phyloP scores from a whole-genome alignment of 2,113 vertebrate species.

The Harpagus bidentatus region DNA sequence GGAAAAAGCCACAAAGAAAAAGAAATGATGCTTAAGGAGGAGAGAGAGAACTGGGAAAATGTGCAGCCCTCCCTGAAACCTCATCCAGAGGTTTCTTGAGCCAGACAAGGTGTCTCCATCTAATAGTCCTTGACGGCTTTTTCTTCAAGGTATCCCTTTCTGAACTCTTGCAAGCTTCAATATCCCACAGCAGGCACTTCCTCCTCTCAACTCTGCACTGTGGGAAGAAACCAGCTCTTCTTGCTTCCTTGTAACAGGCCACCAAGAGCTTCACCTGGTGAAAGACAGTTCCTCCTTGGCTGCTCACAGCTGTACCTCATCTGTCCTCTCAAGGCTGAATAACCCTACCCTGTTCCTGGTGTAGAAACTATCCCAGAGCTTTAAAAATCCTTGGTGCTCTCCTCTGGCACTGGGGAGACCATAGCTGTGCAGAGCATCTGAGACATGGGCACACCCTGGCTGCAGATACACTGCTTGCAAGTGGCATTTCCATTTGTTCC shows the following conservation, averaged over 20 bases:
- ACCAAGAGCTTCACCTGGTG: neutral
- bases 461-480: neutral
- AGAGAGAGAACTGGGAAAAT: neutral
- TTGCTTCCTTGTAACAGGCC: neutral
- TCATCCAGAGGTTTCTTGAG: neutral
- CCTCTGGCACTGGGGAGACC: neutral
- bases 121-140: constrained; percentile 23
- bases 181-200: neutral
- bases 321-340: neutral
- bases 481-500: neutral
- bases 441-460: neutral
- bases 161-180: neutral
- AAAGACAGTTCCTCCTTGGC: neutral
- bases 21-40: neutral
- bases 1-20: neutral
- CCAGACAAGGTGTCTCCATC: constrained; percentile 30
- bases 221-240: neutral
- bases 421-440: neutral
- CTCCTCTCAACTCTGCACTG: neutral
- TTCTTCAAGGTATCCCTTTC: constrained; percentile 9
- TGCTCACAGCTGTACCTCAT: neutral
- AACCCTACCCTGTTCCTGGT: neutral
- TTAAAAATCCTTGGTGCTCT: neutral
- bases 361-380: neutral
- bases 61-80: neutral